phyloP scores from a whole-genome alignment of 2,888 invertebrate genomes.

The Nephrocerus scutellatus region DNA sequence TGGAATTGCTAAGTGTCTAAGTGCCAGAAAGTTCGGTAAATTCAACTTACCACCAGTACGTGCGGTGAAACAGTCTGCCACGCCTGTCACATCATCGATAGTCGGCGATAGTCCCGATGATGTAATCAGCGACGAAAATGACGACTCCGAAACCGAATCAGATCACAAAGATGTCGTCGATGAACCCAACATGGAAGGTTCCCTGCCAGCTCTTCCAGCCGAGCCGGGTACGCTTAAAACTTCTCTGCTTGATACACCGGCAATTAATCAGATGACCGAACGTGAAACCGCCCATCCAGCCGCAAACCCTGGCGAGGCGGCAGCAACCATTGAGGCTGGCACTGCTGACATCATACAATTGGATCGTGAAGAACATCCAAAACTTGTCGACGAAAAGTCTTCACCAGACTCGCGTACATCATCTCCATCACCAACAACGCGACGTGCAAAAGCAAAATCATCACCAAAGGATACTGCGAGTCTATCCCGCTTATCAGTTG shows the following conservation, averaged over 20 bases:
- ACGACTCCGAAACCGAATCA: conserved; percentile 35
- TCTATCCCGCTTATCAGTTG: conserved; percentile 34
- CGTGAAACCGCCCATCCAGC: conserved; percentile 85
- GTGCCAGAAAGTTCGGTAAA: conserved; percentile 47
- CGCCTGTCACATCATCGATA: conserved; percentile 26
- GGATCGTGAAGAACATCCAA: conserved; percentile 22
- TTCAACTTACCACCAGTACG: conserved; percentile 42
- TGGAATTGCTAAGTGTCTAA: conserved; percentile 60
- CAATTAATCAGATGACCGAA: conserved; percentile 85
- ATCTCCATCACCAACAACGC: background rate
- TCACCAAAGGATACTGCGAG: conserved; percentile 23
- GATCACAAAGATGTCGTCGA: conserved; percentile 27
- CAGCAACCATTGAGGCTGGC: conserved; percentile 25
- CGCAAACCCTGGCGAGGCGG: conserved; percentile 30
- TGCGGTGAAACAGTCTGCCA: conserved; percentile 40
- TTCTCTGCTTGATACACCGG: conserved; percentile 84
- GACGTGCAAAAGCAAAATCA: conserved; percentile 2
- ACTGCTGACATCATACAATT: conserved; percentile 29
- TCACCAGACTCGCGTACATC: conserved; percentile 21
- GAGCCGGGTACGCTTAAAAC: conserved; percentile 89
- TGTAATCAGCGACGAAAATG: conserved; percentile 28
- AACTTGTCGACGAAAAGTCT: conserved; percentile 19
- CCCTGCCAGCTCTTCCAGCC: conserved; percentile 75
- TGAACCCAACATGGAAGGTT: conserved; percentile 64
- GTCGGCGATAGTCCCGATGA: conserved; percentile 27